Percentiles rank a stretch among this genome's conserved stretches.
These are phyloP conservation scores for Dallia pectoralis DNA, from an alignment of 2,797 vertebrate genomes.

Conservation along the genomic window DNA sequence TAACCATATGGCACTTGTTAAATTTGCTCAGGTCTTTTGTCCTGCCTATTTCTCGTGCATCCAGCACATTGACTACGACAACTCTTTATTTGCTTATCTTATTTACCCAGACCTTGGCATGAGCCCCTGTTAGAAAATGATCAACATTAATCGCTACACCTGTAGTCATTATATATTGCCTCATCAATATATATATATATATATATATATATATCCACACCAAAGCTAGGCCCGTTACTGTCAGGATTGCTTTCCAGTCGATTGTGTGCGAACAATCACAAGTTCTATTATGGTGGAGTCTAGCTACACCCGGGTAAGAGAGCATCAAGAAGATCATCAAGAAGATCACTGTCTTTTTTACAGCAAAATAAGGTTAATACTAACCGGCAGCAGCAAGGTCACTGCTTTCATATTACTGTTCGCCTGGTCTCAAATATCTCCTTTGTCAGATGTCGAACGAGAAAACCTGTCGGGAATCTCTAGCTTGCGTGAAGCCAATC, in stretches of 20 bases:
- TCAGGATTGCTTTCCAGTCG: constrained; percentile 46
- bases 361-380: constrained; percentile 42
- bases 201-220: constrained; percentile 49
- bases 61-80: too few species aligned
- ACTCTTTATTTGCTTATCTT: too few species aligned
- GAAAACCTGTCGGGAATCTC: constrained; percentile 26
- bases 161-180: too few species aligned
- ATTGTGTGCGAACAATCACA: constrained; percentile 58
- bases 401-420: constrained; percentile 46
- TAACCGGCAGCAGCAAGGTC: constrained; percentile 47
- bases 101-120: too few species aligned
- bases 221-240: constrained; percentile 46
- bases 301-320: constrained; percentile 39
- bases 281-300: constrained; percentile 52
- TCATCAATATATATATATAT: constrained; percentile 50
- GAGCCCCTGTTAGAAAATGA: too few species aligned
- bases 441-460: constrained; percentile 43
- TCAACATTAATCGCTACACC: too few species aligned
- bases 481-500: constrained; percentile 34
- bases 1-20: too few species aligned
- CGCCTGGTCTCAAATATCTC: constrained; percentile 48
- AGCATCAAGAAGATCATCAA: constrained; percentile 30
- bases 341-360: constrained; percentile 42
- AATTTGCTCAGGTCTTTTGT: too few species aligned
- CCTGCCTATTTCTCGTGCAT: too few species aligned